Base-by-base conservation (phyloP, 2,797 vertebrate species). In the Centropyge bicolor region DNA sequence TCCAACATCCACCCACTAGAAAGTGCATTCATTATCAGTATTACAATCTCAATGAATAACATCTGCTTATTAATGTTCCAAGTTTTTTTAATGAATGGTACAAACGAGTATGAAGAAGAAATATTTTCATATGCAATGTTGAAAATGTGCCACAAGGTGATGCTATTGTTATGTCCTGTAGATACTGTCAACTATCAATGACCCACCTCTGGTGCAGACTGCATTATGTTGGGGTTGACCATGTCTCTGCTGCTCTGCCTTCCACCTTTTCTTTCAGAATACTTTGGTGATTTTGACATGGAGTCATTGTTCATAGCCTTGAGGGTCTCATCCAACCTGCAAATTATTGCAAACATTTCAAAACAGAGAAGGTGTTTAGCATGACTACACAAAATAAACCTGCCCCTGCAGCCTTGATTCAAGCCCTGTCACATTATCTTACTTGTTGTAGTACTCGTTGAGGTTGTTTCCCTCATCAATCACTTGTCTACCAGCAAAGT, bases 401-500 rank as follows among this genome's bases (percentile, higher is more conserved):
- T 12, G 10, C 9, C 0, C 1, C 24, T 22, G 17, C 27, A 45
- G 17, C 22, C 38, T 43, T 66, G 22, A 67, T 57, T 78, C 10
- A 19, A 24, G 11, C 6, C 11, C 2, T 5, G 46, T 40, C 11
- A 43, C 38, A 43, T 19, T 0, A 16, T 82, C 86, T 79, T 77
- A 92, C 89, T 93, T 97, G 91, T 88, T 96, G 86, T 99, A 96
- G 93, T 99, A 99, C 1, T 97, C 94, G 0, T 90, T 91, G 87
- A 98, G 80, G 74, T 92, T 88, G 60, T 63, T 91, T 51, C 94
- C 95, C 4, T 98, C 97, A 68, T 99, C 97, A 35, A 97, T 9
- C 43, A 99, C 93, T 89, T 94, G 96, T 90, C 98, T 94, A 3
- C 98, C 98, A 1, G 98, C 98, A 0, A 99, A 99, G 92, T 99